These are phyloP conservation scores for Eudasyphora cyanicolor DNA, from an alignment of 2,888 invertebrate genomes.

Conservation along the genomic window DNA sequence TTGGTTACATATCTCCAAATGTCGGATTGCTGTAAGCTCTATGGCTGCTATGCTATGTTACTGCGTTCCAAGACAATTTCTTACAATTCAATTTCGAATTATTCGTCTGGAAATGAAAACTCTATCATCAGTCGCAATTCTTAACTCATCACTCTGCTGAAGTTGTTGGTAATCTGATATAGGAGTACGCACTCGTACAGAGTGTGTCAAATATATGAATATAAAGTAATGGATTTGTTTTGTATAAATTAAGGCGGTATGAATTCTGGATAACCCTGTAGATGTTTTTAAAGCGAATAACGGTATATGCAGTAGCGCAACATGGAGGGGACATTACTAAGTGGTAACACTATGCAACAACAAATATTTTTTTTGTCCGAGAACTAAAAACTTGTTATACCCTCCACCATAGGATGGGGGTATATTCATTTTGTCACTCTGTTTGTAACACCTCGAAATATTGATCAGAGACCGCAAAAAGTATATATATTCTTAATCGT, in stretches of 20 bases:
- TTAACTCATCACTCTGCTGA: constrained; percentile 53
- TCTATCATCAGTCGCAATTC: constrained; percentile 51
- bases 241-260: not conserved
- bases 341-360: too few species aligned
- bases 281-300: not conserved
- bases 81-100: constrained; percentile 58
- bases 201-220: not conserved
- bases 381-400: too few species aligned
- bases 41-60: not conserved
- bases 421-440: too few species aligned
- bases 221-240: too few species aligned
- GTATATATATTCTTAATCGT: too few species aligned
- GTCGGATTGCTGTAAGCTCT: not conserved
- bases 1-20: not conserved
- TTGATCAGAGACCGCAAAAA: too few species aligned
- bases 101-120: constrained; percentile 42
- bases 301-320: not conserved
- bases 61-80: not conserved
- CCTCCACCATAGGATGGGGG: too few species aligned
- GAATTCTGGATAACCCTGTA: not conserved
- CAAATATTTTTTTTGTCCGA: too few species aligned
- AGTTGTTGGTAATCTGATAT: constrained; percentile 54
- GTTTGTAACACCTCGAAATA: too few species aligned
- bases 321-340: not conserved
- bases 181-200: not conserved